Evolutionary conservation across 2,797 vertebrate genomes (phyloP).

Genomic region (Neomorphus geoffroyi): DNA sequence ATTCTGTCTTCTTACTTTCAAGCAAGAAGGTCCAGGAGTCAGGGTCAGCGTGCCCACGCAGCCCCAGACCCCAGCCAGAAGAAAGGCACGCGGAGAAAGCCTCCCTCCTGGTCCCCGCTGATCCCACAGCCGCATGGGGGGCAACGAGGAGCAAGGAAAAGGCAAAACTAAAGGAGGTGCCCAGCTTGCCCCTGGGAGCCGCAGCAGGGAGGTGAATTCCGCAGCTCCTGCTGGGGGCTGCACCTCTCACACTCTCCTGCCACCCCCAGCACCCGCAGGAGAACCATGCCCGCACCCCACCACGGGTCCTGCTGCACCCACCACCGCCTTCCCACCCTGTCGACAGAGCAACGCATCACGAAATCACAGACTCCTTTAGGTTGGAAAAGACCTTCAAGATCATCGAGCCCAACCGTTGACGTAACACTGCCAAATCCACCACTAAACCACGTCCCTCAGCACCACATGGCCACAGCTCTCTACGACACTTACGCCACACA

Average conservation of each 20-base stretch:
- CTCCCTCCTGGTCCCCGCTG: neutral
- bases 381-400: too few relatives aligned
- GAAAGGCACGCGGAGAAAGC: accelerated
- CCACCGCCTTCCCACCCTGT: neutral
- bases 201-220: neutral
- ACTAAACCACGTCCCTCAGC: too few relatives aligned
- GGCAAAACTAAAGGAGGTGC: neutral
- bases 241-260: neutral
- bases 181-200: neutral
- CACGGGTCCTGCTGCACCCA: neutral
- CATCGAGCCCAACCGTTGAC: too few relatives aligned
- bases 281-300: neutral
- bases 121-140: accelerated
- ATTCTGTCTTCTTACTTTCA: neutral
- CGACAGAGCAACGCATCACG: neutral
- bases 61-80: neutral
- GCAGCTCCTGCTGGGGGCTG: too few relatives aligned
- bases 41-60: accelerated
- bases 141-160: neutral
- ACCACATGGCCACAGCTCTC: too few relatives aligned
- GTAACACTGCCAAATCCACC: too few relatives aligned
- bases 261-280: neutral
- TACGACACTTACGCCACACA: neutral
- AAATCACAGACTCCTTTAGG: too few relatives aligned
- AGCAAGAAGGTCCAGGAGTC: neutral